Conservation (phyloP, 2,888 invertebrate species). For the Nudaria mundana region DNA sequence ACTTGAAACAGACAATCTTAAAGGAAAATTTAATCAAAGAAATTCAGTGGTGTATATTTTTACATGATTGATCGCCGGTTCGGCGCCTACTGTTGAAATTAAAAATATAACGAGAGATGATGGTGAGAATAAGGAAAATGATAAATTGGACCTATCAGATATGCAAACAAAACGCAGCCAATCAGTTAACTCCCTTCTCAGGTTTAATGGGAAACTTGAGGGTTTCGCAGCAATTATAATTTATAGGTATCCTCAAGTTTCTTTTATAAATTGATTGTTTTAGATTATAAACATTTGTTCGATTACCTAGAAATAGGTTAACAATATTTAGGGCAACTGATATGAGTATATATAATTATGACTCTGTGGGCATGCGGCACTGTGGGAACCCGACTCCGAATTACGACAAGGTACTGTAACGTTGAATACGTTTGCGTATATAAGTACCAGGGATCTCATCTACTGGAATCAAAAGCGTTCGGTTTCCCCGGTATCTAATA, state of each 20-base stretch:
- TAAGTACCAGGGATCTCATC: too few species aligned
- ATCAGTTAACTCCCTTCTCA: constrained; percentile 44
- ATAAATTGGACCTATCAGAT: constrained; percentile 63
- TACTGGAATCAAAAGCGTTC: too few species aligned
- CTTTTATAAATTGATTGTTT: background rate
- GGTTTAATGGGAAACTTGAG: constrained; percentile 40
- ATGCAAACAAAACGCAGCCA: constrained; percentile 63
- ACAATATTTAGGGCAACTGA: background rate
- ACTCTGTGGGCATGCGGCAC: too few species aligned
- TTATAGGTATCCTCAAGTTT: background rate
- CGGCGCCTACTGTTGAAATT: constrained; percentile 24
- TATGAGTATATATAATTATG: too few species aligned
- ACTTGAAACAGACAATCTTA: background rate
- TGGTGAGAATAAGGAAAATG: constrained; percentile 38
- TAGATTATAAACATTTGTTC: background rate
- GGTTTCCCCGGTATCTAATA: too few species aligned
- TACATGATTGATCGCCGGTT: constrained; percentile 25
- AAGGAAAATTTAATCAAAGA: background rate
- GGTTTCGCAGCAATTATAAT: constrained; percentile 26
- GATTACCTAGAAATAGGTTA: too few species aligned
- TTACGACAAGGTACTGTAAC: background rate
- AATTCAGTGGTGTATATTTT: constrained; percentile 14
- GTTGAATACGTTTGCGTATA: too few species aligned
- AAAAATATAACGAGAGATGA: constrained; percentile 14
- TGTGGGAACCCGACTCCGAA: background rate